Evolutionary conservation across 2,888 invertebrate species (phyloP), one percentile per base, ranked within the genome.

Genomic region (Clitarchus hookeri): DNA sequence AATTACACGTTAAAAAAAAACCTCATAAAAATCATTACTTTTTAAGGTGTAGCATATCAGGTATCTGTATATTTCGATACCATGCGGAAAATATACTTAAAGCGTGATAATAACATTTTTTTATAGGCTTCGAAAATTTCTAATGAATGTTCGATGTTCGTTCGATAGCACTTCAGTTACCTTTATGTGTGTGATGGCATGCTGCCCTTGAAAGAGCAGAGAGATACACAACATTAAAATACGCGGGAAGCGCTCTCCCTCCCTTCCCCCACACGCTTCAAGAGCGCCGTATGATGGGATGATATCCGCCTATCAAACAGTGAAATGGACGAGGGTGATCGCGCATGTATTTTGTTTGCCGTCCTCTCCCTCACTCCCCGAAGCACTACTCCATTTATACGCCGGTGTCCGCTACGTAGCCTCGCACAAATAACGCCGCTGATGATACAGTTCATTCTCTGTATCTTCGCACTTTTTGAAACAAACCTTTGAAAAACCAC

Each of bases 321-420:
- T 65, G 65, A n/a, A 65, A 65, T 65, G 65, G 65, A 65, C 65
- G 65, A 65, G 65, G 65, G 65, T 65, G 65, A 23, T 65, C 65
- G 65, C 8, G 65, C 65, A n/a, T n/a, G 65, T 23, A n/a, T 65
- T 65, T 65, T 65, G 65, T 65, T 65, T 65, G 65, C 65, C 16
- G 23, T 65, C 11, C 65, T n/a, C n/a, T n/a, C 65, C 65, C 65
- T 8, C 65, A n/a, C n/a, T 23, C n/a, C 23, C 8, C 65, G n/a
- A n/a, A n/a, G n/a, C n/a, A n/a, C n/a, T n/a, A n/a, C n/a, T n/a
- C 48, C 48, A 8, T 48, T 48, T 13, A 48, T 8, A 13, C 48
- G 48, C n/a, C 12, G 2, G 12, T 48, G 48, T 48, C 48, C 48
- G 48, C 48, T 48, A 16, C 48, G 48, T 16, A 16, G 48, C 48